Evolutionary conservation across 2,888 invertebrate genomes (phyloP), one percentile per base, ranked within the genome.

Genomic region (Thera obeliscata): DNA sequence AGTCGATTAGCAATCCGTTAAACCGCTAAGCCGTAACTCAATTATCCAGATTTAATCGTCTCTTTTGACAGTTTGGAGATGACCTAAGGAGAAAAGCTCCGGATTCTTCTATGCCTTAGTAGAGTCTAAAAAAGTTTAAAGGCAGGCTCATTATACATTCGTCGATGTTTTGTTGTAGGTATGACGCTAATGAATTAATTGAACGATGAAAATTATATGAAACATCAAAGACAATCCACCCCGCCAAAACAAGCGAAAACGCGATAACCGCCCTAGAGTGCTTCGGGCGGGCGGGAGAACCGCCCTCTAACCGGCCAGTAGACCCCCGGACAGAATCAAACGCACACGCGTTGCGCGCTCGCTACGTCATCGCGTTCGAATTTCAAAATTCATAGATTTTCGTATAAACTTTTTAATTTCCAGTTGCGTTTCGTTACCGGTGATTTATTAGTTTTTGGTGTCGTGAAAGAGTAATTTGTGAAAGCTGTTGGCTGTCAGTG

Each of bases 401-500:
- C 69, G 41, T 58, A 65, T 67, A 50, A 69, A 56, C 61, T 71
- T 74, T 74, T 75, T 70, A 48, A 41, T 67, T 62, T 65, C 64
- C 55, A 69, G 70, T 70, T 71, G 65, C 69, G 70, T 69, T 67
- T 52, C 55, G 69, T 73, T 71, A 55, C 43, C 69, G 77, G 81
- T 82, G 81, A 81, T 85, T 83, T 83, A 80, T 81, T 77, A 71
- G 64, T 38, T 72, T 76, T 43, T 12, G 3, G 81, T 81, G 83
- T 79, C 85, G 83, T 82, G 80, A 77, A 52, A 52, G 36, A 57
- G 50, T 65, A 41, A 52, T 50, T 79, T 75, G 72, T 76, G 78
- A 78, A 82, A 80, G 79, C 87, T 85, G 87, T 72, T 80, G 69
- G 81, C 83, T 84, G 88, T 87, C 86, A 88, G 85, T 38, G 38